Percentiles rank a stretch among this genome's conserved stretches.
Conservation (phyloP, 2,888 invertebrate genomes). For the Tachina grossa region DNA sequence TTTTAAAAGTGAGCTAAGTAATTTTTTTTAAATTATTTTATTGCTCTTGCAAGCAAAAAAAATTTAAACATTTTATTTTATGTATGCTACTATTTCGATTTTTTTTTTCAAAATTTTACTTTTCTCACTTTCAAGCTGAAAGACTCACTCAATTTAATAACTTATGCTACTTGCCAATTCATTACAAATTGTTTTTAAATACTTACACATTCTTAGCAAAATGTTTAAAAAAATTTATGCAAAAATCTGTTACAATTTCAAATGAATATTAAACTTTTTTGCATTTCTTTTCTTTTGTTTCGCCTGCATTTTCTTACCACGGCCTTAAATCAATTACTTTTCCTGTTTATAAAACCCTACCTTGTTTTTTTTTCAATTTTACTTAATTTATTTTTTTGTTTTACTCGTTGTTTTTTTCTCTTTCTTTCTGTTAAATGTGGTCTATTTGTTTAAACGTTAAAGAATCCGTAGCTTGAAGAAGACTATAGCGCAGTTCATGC, state of each 20-base stretch:
- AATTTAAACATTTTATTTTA: too few relatives aligned
- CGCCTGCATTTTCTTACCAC: not conserved
- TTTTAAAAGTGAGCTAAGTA: too few relatives aligned
- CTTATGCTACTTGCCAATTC: not conserved
- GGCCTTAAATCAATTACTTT: constrained; percentile 64
- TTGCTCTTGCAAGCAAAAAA: too few relatives aligned
- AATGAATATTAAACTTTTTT: not conserved
- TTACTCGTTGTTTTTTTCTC: not conserved
- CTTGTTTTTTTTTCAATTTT: constrained; percentile 46
- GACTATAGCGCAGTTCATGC: constrained; percentile 20
- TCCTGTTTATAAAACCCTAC: constrained; percentile 47
- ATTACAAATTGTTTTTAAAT: not conserved
- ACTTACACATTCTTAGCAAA: too few relatives aligned
- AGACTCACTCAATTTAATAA: too few relatives aligned
- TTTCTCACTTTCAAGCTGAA: too few relatives aligned
- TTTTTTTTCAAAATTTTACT: too few relatives aligned
- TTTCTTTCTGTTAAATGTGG: constrained; percentile 53
- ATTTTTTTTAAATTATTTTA: too few relatives aligned
- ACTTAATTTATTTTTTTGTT: constrained; percentile 20
- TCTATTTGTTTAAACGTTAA: constrained; percentile 71
- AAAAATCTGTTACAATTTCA: constrained; percentile 32
- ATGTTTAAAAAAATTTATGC: too few relatives aligned
- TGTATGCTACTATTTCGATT: too few relatives aligned
- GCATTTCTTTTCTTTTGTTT: not conserved
- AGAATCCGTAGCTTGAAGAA: constrained; percentile 58